phyloP scores from a whole-genome alignment of 2,888 invertebrate genomes.

The Ernsta delagoae region DNA sequence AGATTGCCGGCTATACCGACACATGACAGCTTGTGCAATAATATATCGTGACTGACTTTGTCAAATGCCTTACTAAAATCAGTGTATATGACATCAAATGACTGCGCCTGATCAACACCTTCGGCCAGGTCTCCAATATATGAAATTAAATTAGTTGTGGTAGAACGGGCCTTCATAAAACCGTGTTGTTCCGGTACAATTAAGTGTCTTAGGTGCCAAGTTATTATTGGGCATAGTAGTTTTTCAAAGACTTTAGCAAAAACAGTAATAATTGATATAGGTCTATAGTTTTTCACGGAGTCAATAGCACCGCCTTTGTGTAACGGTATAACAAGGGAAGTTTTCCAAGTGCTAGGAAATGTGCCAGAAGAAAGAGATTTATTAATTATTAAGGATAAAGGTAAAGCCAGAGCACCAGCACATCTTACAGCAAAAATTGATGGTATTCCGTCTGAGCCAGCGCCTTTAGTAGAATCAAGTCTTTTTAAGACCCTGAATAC shows the following conservation, averaged over 20 bases:
- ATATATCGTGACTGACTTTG: constrained; percentile 36
- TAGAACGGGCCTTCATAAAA: constrained; percentile 3
- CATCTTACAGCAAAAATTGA: background rate
- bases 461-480: constrained; percentile 1
- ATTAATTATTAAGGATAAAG: background rate
- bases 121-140: constrained; percentile 1
- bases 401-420: background rate
- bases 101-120: constrained; percentile 27
- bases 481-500: constrained; percentile 5
- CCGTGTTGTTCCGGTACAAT: background rate
- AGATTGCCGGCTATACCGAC: constrained; percentile 37
- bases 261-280: background rate
- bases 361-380: constrained; percentile 4
- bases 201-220: background rate
- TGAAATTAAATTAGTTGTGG: background rate
- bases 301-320: background rate
- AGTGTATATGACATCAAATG: constrained; percentile 39
- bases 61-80: constrained; percentile 41
- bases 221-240: background rate
- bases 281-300: background rate
- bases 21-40: constrained; percentile 30
- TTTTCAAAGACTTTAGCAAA: constrained; percentile 5
- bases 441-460: background rate
- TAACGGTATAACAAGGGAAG: constrained; percentile 1
- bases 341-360: background rate